These are phyloP conservation scores for Amia ocellicauda DNA, from an alignment of 2,113 vertebrate genomes.

Conservation along the genomic window DNA sequence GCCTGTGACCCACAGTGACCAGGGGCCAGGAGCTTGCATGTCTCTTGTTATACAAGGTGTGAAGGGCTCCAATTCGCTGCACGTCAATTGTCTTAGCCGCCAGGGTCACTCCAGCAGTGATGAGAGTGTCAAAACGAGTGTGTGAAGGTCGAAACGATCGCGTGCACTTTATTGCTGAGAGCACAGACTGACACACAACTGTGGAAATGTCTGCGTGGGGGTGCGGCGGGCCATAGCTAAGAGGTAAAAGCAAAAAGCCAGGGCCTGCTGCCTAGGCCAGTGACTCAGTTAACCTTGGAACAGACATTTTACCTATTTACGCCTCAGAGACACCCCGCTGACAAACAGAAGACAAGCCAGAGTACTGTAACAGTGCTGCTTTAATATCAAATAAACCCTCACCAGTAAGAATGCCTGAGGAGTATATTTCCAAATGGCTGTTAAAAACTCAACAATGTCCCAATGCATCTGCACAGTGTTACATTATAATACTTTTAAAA, in stretches of 20 bases:
- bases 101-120: not conserved
- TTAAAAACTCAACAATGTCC: no score
- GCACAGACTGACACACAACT: not conserved
- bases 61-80: not conserved
- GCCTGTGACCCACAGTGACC: not conserved
- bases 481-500: no score
- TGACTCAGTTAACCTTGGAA: no score
- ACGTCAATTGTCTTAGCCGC: not conserved
- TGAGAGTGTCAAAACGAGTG: not conserved
- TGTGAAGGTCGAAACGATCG: not conserved
- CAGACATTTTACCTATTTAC: no score
- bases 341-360: no score
- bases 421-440: no score
- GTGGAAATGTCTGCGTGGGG: not conserved
- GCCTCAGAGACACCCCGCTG: no score
- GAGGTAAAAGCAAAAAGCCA: not conserved
- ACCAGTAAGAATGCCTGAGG: no score
- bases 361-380: no score
- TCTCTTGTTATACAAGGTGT: not conserved
- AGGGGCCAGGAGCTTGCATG: not conserved
- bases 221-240: not conserved
- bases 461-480: no score
- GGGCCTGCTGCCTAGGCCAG: not conserved
- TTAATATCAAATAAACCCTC: no score
- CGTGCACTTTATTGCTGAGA: not conserved